Conservation (phyloP, 2,797 vertebrate genomes). For the Enteromius thamalakanensis region DNA sequence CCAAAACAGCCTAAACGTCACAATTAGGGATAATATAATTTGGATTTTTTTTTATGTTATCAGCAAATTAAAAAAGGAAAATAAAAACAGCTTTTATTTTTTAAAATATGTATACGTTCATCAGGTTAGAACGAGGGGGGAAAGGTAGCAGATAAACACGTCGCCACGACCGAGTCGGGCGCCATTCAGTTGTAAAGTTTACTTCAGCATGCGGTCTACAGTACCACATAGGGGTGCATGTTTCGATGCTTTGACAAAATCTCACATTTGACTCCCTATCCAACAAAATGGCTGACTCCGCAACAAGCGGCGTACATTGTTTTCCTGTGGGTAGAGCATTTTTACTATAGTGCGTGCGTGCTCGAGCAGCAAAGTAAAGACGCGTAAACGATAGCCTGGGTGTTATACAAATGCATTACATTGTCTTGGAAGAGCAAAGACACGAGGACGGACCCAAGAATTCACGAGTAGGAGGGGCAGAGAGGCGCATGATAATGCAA, state of each 20-base stretch:
- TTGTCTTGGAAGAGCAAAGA: slow-evolving; percentile 48
- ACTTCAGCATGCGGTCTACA: slow-evolving; percentile 30
- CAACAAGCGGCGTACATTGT: slow-evolving; percentile 39
- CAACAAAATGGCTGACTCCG: slow-evolving; percentile 69
- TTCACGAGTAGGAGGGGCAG: slow-evolving; percentile 81
- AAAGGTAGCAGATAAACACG: not conserved
- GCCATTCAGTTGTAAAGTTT: not conserved
- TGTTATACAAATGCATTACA: slow-evolving; percentile 43
- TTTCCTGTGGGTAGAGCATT: not conserved
- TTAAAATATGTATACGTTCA: not conserved
- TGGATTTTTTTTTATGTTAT: not conserved
- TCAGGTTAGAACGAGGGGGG: not conserved
- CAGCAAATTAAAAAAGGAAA: not conserved
- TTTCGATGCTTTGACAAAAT: slow-evolving; percentile 5
- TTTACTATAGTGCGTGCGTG: not conserved
- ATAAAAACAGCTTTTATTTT: not conserved
- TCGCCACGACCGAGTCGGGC: not conserved
- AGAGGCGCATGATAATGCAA: slow-evolving; percentile 66
- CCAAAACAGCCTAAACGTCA: not conserved
- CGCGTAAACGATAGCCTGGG: slow-evolving; percentile 28
- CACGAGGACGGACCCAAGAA: slow-evolving; percentile 67
- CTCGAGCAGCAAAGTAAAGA: not conserved
- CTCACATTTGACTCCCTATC: slow-evolving; percentile 43
- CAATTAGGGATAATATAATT: not conserved
- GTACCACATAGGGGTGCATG: slow-evolving; percentile 9